Conservation (phyloP, 1,140 invertebrate genomes). For the Lordiphosa stackelbergi region DNA sequence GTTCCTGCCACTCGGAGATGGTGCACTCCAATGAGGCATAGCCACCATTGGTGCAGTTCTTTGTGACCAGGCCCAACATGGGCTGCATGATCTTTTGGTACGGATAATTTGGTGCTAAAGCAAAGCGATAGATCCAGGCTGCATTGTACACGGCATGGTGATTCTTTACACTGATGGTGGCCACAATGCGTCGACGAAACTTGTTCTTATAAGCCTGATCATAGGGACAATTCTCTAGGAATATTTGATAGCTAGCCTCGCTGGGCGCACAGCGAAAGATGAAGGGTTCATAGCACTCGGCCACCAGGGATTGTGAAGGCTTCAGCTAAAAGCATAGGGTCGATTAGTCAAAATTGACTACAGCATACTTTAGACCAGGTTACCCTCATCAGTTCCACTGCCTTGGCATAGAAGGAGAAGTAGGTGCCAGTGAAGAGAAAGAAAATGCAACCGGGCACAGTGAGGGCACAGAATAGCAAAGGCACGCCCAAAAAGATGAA, state of each 20-base stretch:
- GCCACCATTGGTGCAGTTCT: constrained; percentile 52
- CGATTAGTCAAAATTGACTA: neutral
- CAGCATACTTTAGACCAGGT: too few relatives aligned
- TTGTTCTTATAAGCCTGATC: constrained; percentile 56
- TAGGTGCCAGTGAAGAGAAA: constrained; percentile 67
- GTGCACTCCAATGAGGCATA: constrained; percentile 65
- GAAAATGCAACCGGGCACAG: constrained; percentile 66
- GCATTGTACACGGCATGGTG: constrained; percentile 69
- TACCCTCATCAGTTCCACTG: constrained; percentile 67
- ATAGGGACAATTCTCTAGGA: constrained; percentile 57
- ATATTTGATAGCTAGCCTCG: constrained; percentile 69
- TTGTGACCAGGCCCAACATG: constrained; percentile 52
- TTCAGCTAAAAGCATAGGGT: constrained; percentile 38
- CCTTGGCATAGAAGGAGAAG: constrained; percentile 71
- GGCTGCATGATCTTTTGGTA: constrained; percentile 69
- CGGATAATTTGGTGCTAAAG: constrained; percentile 62
- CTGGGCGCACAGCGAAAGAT: constrained; percentile 63
- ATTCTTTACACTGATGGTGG: constrained; percentile 65
- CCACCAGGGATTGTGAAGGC: constrained; percentile 63
- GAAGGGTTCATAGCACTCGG: constrained; percentile 74
- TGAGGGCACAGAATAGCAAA: constrained; percentile 66
- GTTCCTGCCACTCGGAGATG: constrained; percentile 73
- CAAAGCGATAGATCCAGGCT: constrained; percentile 74
- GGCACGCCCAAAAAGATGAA: constrained; percentile 76
- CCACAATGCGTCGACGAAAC: constrained; percentile 62